Evolutionary conservation across 2,797 vertebrate species (phyloP), one percentile per base, ranked within the genome.

Genomic region (Neomorphus geoffroyi): DNA sequence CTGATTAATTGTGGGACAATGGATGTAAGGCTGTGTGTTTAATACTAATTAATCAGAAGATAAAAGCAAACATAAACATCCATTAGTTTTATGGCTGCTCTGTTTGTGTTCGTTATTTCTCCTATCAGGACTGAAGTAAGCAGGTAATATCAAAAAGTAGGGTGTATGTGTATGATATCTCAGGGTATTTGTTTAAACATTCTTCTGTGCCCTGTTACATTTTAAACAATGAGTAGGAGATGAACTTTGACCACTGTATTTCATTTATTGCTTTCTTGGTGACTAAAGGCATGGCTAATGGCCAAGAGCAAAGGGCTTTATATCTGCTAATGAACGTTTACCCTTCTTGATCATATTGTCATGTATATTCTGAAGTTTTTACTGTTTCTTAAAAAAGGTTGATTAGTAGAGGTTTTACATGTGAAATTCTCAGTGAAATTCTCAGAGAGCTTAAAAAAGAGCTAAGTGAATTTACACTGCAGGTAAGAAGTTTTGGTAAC

Each of bases 151-250:
- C 58, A 84, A 69, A 77, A 81, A 89, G 28, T 32, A 73, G 84
- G 61, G n/a, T 23, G 57, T 90, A 35, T 0, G 0, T 83, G 19
- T 81, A 11, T 51, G 24, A 7, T 87, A 81, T 56, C 57, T 88
- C 30, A 17, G 43, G 86, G 28, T 18, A 6, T 80, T 94, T 94
- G 69, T 86, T 90, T 77, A 74, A 93, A 80, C 56, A 60, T 71
- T 91, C 57, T 72, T 88, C 61, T 94, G 83, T 94, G 66, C 58
- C 41, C 39, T 77, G 66, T 74, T 93, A n/a, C 11, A 69, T 95
- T 94, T 92, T 77, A 93, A 94, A 87, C 56, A 88, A 67, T 65
- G n/a, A 89, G 37, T 57, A 75, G 37, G 64, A 82, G 92, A 78
- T 70, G 83, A 92, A 93, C 94, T 94, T 96, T 85, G 91, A 51